Evolutionary conservation across 2,888 invertebrate genomes (phyloP).

Genomic region (Agonopterix arenella): DNA sequence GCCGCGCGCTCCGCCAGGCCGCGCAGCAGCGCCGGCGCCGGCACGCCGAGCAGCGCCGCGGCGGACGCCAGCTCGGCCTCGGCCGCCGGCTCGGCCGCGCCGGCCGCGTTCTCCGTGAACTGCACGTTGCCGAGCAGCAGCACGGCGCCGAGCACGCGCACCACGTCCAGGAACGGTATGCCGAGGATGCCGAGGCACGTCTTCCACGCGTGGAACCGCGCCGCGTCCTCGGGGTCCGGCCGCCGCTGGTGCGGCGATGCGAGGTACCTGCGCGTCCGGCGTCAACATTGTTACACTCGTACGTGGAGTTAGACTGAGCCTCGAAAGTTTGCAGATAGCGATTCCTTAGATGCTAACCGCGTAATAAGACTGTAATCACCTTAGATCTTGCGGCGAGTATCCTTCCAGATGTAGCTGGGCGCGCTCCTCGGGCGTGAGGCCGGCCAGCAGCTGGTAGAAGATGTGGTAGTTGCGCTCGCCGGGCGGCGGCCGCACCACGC

Average conservation of each 20-base stretch:
- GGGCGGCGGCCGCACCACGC: conserved; percentile 90
- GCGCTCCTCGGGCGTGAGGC: conserved; percentile 90
- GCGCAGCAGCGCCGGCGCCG: conserved; percentile 87
- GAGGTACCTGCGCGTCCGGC: conserved; percentile 74
- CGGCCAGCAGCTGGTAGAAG: conserved; percentile 96
- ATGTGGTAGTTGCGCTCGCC: conserved; percentile 97
- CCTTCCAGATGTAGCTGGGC: conserved; percentile 92
- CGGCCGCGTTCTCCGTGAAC: conserved; percentile 87
- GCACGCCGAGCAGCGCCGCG: conserved; percentile 83
- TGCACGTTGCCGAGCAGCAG: conserved; percentile 94
- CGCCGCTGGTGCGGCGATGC: conserved; percentile 81
- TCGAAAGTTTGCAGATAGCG: too few relatives aligned
- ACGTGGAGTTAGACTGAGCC: too few relatives aligned
- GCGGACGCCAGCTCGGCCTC: conserved; percentile 91
- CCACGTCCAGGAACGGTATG: conserved; percentile 95
- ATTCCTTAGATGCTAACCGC: too few relatives aligned
- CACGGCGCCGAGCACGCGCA: conserved; percentile 93
- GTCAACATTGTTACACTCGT: neutral
- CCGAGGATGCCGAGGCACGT: conserved; percentile 92
- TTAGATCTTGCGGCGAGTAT: conserved; percentile 87
- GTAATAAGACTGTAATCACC: conserved; percentile 62
- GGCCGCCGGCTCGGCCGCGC: conserved; percentile 87
- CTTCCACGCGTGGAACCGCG: conserved; percentile 92
- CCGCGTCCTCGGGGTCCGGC: conserved; percentile 59
- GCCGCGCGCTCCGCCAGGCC: conserved; percentile 83